A percentile compares a stretch with the other conserved stretches of the same genome.
Conservation (phyloP, 2,113 vertebrate species). For the Ptilorrhoa leucosticta region DNA sequence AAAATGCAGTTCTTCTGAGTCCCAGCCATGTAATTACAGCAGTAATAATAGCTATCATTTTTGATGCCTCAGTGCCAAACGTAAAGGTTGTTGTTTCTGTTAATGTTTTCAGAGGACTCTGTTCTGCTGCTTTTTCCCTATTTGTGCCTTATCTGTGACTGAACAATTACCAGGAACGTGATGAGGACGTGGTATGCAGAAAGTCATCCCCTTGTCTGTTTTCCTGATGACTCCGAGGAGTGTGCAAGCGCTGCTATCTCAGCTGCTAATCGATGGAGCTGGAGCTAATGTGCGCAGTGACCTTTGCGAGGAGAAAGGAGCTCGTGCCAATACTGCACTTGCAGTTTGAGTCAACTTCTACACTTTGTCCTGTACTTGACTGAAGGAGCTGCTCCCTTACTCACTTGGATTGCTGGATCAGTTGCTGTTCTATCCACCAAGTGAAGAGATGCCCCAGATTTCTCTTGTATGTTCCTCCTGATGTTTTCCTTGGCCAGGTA, state of each 20-base stretch:
- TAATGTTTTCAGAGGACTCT: background rate
- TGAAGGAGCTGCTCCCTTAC: background rate
- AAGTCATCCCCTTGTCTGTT: background rate
- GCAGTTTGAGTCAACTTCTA: background rate
- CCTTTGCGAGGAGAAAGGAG: background rate
- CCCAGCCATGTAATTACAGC: background rate
- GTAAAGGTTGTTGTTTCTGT: background rate
- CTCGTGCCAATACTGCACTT: background rate
- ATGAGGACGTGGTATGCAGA: background rate
- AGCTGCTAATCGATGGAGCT: background rate
- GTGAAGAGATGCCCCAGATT: background rate
- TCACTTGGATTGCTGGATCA: background rate
- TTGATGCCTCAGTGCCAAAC: background rate
- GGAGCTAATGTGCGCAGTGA: background rate
- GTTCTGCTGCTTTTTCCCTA: background rate
- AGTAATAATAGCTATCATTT: slow-evolving; percentile 12
- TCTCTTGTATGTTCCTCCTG: background rate
- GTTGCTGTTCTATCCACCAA: background rate
- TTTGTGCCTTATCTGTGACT: background rate
- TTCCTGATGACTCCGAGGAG: background rate
- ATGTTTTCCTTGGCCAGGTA: background rate
- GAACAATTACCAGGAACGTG: background rate
- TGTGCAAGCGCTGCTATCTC: background rate
- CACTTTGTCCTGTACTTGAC: background rate
- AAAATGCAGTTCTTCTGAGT: background rate